Percentiles rank a stretch among this genome's conserved stretches.
phyloP scores from a whole-genome alignment of 2,113 vertebrate species.

The Passer montanus region DNA sequence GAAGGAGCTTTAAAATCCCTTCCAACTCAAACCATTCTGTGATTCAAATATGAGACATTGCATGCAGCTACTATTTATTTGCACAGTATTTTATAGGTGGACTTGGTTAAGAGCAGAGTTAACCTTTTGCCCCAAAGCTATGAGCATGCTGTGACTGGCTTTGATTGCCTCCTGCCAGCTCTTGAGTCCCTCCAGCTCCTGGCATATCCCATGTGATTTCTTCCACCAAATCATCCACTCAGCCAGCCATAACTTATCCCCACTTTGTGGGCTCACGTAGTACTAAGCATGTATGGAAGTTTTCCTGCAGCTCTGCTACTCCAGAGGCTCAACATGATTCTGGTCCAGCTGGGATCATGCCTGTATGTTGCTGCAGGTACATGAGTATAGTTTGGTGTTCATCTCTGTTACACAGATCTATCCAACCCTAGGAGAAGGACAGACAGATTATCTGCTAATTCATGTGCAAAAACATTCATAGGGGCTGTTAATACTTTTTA shows the following conservation, averaged over 20 bases:
- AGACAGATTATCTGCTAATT: not conserved
- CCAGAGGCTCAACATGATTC: not conserved
- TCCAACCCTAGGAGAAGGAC: not conserved
- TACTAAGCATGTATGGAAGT: not conserved
- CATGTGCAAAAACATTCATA: not conserved
- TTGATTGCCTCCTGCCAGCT: not conserved
- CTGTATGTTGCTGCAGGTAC: not conserved
- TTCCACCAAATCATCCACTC: not conserved
- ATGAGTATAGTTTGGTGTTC: not conserved
- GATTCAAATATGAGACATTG: not conserved
- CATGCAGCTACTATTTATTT: not conserved
- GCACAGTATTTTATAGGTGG: not conserved
- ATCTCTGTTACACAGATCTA: not conserved
- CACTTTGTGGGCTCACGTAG: not conserved
- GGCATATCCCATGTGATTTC: not conserved
- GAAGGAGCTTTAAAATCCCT: not conserved
- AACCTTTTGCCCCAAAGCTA: not conserved
- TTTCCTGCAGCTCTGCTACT: not conserved
- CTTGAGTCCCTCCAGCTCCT: not conserved
- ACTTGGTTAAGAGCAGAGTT: not conserved
- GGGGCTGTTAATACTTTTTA: not conserved
- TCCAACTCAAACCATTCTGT: not conserved
- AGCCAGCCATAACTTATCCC: not conserved
- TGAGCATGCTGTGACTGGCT: not conserved
- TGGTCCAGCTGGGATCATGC: not conserved